Evolutionary conservation across 2,113 vertebrate genomes (phyloP), one percentile per base, ranked within the genome.

Genomic region (Bos indicus): DNA sequence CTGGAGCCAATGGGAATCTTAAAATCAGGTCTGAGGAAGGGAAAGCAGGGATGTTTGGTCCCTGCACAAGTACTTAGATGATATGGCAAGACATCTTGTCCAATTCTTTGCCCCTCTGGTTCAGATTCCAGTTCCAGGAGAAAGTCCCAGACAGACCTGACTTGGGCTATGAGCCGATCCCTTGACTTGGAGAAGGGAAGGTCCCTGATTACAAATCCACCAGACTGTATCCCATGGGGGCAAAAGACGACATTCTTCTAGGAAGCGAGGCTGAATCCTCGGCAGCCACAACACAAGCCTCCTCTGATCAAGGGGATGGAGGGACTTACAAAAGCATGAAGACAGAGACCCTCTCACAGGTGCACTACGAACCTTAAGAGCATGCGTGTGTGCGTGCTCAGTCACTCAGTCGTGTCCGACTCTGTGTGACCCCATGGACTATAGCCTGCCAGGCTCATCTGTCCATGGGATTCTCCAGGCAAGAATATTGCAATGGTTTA

Each of bases 361-460:
- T 17, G 8, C 11, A 46, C 2, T 7, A 46, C n/a, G 40, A 71
- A 52, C 17, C 13, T 10, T 7, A 43, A 71, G 81, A 14, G 23
- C 36, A 43, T 0, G 36, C 0, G 0, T 12, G 36, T 43, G 71
- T 13, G 36, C 1, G 0, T 25, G 36, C 71, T 26, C n/a, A 23
- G 64, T 21, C 21, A 13, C 21, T 36, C 71, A 26, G 36, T 7
- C 2, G 36, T 14, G 36, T 43, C 36, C 14, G 36, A 77, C 71
- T 77, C 71, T 74, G 1, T 43, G 23, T 25, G 40, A 77, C 12
- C 12, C 71, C 71, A 26, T 7, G 36, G 40, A 26, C 71, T 26
- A 13, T 43, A 77, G 36, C 36, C 36, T 0, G 40, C 71, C 36
- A 77, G 71, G 71, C 71, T 77, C 71, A 23, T 77, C 71, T 77